Conservation (phyloP, 2,797 vertebrate species). For the Malurus splendens region DNA sequence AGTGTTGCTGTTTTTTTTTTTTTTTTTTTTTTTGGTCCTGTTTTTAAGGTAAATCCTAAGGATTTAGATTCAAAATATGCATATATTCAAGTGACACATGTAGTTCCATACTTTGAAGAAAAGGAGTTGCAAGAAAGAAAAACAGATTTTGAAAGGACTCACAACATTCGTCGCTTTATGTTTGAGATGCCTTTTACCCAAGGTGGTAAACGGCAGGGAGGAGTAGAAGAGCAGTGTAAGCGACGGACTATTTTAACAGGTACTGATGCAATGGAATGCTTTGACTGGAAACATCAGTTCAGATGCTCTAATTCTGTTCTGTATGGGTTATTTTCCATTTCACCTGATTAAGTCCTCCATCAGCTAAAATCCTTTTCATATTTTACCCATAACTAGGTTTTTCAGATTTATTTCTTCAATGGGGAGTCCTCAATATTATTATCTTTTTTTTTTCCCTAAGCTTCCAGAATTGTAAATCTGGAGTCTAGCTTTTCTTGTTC, state of each 20-base stretch:
- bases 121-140: too few species aligned
- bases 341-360: not conserved
- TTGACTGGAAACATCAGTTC: not conserved
- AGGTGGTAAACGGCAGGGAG: slow-evolving; percentile 77
- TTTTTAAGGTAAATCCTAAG: too few species aligned
- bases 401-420: not conserved
- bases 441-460: not conserved
- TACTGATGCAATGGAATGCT: slow-evolving; percentile 45
- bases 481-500: not conserved
- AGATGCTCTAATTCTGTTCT: not conserved
- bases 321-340: not conserved
- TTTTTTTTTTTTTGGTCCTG: too few species aligned
- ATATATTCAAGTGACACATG: too few species aligned
- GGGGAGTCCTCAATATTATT: not conserved
- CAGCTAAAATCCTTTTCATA: not conserved
- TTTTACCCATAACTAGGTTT: not conserved
- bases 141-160: too few species aligned
- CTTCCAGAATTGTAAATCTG: not conserved
- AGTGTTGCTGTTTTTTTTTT: too few species aligned
- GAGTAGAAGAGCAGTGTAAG: slow-evolving; percentile 95
- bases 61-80: too few species aligned
- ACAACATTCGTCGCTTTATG: too few species aligned
- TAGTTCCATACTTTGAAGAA: too few species aligned
- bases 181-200: too few species aligned
- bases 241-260: slow-evolving; percentile 91